These are phyloP conservation scores for Cistogaster globosa DNA, from an alignment of 2,888 invertebrate species.

Conservation along the genomic window DNA sequence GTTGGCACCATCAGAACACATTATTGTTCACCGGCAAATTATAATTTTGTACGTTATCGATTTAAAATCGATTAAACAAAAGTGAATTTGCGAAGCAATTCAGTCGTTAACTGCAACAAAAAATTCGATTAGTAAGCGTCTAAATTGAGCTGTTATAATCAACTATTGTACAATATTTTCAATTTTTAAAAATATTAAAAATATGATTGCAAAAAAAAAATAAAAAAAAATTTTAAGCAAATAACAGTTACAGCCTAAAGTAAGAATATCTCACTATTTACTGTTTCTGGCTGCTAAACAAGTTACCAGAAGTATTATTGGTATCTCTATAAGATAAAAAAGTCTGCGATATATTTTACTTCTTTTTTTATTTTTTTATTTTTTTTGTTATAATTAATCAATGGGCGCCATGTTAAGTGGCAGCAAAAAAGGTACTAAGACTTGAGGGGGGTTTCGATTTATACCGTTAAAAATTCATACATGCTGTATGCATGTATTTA, in stretches of 20 bases:
- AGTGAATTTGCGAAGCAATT: too few species aligned
- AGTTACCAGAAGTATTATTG: not conserved
- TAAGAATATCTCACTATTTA: not conserved
- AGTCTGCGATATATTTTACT: slow-evolving; percentile 17
- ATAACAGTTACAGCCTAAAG: slow-evolving; percentile 21
- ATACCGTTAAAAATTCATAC: not conserved
- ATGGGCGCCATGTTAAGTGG: slow-evolving; percentile 47
- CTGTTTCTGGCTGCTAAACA: not conserved
- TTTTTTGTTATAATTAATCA: slow-evolving; percentile 22
- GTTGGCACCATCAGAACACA: too few species aligned
- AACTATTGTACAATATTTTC: slow-evolving; percentile 43
- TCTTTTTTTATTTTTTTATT: slow-evolving; percentile 28
- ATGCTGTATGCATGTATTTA: slow-evolving; percentile 12
- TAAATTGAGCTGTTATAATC: too few species aligned
- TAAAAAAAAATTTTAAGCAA: slow-evolving; percentile 20
- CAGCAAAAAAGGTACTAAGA: slow-evolving; percentile 23
- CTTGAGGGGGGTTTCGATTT: slow-evolving; percentile 7
- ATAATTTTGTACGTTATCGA: too few species aligned
- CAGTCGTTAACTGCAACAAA: too few species aligned
- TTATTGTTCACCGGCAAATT: too few species aligned
- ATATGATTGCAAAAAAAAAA: not conserved
- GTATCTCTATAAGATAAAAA: slow-evolving; percentile 4
- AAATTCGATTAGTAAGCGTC: too few species aligned
- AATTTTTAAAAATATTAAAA: slow-evolving; percentile 25
- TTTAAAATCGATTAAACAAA: too few species aligned